Conservation (phyloP, 1,140 invertebrate genomes). For the Hermatobates lingyangjiaoensis region DNA sequence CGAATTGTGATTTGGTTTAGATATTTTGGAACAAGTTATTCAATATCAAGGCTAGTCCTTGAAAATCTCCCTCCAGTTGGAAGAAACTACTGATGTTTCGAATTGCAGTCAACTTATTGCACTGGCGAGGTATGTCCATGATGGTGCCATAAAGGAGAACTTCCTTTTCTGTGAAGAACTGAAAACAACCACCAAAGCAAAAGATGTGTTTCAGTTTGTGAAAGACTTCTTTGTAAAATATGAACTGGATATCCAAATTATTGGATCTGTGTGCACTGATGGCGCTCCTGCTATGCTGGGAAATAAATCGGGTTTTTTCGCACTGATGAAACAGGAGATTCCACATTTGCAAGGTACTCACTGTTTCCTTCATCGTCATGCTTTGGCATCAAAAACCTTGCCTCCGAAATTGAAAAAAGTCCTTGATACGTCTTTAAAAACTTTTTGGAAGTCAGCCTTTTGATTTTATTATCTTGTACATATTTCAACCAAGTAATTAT, state of each 20-base stretch:
- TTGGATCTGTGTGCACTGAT: not conserved
- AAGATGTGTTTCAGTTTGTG: not conserved
- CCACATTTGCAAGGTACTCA: not conserved
- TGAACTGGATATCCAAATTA: not conserved
- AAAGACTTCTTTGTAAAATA: not conserved
- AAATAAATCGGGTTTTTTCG: not conserved
- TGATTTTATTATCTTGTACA: too few species aligned
- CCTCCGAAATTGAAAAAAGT: not conserved
- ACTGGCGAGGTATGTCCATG: not conserved
- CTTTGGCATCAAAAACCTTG: not conserved
- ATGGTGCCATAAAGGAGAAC: not conserved
- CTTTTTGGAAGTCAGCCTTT: too few species aligned
- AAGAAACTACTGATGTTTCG: not conserved
- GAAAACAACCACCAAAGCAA: not conserved
- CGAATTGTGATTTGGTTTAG: too few species aligned
- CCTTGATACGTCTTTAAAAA: not conserved
- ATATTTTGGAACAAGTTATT: too few species aligned
- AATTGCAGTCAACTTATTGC: not conserved
- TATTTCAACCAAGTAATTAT: too few species aligned
- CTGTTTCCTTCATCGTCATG: not conserved
- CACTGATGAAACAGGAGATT: not conserved
- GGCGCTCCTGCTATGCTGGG: not conserved
- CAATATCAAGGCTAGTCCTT: too few species aligned
- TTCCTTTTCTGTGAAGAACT: not conserved
- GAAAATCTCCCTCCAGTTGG: not conserved